Base-by-base conservation (phyloP, 2,113 vertebrate genomes). In the Varanus komodoensis region DNA sequence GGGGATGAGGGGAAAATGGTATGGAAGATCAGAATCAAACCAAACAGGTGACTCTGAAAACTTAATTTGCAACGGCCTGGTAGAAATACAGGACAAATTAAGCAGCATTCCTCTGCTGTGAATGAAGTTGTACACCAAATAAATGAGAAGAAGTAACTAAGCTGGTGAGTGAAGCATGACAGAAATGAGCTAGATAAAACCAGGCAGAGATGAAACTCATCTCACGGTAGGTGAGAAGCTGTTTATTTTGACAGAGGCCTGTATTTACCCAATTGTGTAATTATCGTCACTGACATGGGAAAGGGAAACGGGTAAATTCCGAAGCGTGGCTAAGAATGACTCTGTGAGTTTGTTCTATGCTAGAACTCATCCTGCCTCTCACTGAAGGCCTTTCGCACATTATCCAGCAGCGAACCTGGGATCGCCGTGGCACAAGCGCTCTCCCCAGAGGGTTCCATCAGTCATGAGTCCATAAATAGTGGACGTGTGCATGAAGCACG, bases 41-140 rank as follows among this genome's bases (percentile, higher is more conserved):
- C 92, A 79, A 92, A 92, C 89, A 95, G 94, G 95, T 94, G 94
- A 96, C 95, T 90, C 89, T 94, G 93, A 94, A 96, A 95, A 93
- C 91, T 94, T 93, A 92, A 57, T 96, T 95, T 95, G 90, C 92
- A 92, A 94, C 92, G 93, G 69, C 91, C 92, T 74, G 0, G 92
- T 92, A 92, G 85, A 73, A 94, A 92, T 73, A 68, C 73, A 86
- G 87, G 64, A 34, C 73, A 81, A 88, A 57, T 3, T 80, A 93
- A 92, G 86, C 44, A 87, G 50, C 50, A 80, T 89, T 54, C 89
- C 79, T 86, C 85, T 88, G 74, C 93, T 91, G 82, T 91, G 87
- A 93, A 69, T 52, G 68, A 91, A 71, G 48, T 87, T 83, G 80
- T 25, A 84, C 87, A 89, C 69, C 50, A 50, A 14, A 89, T 69